These are phyloP conservation scores for Eucera pruinosa DNA, from an alignment of 2,888 invertebrate genomes.

Conservation along the genomic window DNA sequence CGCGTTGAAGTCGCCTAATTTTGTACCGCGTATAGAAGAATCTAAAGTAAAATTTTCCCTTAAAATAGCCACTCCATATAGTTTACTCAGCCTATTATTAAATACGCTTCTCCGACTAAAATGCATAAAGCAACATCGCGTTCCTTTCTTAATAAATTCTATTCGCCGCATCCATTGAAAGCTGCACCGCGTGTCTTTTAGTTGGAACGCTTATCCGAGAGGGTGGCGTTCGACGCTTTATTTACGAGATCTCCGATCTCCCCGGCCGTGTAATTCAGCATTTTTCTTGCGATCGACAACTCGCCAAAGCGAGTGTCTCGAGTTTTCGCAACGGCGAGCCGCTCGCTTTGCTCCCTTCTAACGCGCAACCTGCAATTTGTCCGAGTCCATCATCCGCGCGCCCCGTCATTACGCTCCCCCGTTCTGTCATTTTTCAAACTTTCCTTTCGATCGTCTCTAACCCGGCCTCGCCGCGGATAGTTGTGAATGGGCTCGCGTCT, in stretches of 20 bases:
- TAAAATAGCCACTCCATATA: too few relatives aligned
- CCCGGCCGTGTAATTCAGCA: neutral
- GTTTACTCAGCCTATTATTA: too few relatives aligned
- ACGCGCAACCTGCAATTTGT: slow-evolving; percentile 40
- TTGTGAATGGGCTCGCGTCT: slow-evolving; percentile 24
- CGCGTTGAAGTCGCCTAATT: too few relatives aligned
- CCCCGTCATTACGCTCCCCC: slow-evolving; percentile 12
- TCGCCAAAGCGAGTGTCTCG: neutral
- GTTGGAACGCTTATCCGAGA: neutral
- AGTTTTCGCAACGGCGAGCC: neutral
- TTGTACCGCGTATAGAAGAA: too few relatives aligned
- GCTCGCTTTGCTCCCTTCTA: neutral
- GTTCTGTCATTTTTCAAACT: neutral
- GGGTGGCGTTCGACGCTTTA: neutral
- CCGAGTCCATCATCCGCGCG: slow-evolving; percentile 12
- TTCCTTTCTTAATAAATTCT: too few relatives aligned
- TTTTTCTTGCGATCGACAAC: neutral
- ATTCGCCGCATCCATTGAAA: too few relatives aligned
- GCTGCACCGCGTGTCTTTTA: too few relatives aligned
- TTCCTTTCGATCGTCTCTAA: neutral
- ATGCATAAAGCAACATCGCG: too few relatives aligned
- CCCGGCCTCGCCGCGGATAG: too few relatives aligned
- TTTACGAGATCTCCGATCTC: neutral
- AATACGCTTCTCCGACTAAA: too few relatives aligned
- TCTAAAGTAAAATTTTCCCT: too few relatives aligned